These are phyloP conservation scores for Polymixis lichenea DNA, from an alignment of 2,888 invertebrate species.

Conservation along the genomic window DNA sequence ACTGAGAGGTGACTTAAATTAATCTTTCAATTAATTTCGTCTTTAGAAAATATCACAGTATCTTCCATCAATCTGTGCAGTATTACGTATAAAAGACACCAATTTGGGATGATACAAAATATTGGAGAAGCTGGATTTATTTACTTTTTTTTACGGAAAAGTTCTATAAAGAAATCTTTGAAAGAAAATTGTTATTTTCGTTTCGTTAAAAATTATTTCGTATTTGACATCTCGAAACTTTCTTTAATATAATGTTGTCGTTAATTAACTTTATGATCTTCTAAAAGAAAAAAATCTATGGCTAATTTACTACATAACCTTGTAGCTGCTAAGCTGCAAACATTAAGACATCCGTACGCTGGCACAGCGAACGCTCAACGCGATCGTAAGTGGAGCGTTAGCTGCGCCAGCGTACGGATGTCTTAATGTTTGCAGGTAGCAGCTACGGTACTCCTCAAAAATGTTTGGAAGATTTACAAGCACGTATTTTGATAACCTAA, in stretches of 20 bases:
- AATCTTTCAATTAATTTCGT: constrained; percentile 68
- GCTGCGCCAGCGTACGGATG: no score
- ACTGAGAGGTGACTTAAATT: constrained; percentile 53
- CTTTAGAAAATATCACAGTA: constrained; percentile 58
- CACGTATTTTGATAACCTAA: constrained; percentile 33
- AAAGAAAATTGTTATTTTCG: neutral
- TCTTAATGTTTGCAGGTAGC: no score
- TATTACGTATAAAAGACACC: no score
- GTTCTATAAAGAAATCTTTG: neutral
- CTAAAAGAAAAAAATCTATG: neutral
- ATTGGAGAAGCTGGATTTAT: constrained; percentile 1
- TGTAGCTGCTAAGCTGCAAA: no score
- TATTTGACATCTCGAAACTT: neutral
- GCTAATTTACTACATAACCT: neutral
- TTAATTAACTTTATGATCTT: neutral
- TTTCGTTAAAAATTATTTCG: neutral
- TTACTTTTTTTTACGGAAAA: neutral
- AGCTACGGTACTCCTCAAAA: no score
- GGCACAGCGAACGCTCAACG: no score
- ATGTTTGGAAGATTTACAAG: constrained; percentile 14
- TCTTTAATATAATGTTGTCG: neutral
- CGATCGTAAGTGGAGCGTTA: no score
- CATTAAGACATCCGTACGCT: no score
- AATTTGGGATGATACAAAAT: constrained; percentile 9
- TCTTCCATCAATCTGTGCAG: constrained; percentile 32